Conservation (phyloP, 1,140 invertebrate species). For the Cotesia chilonis region DNA sequence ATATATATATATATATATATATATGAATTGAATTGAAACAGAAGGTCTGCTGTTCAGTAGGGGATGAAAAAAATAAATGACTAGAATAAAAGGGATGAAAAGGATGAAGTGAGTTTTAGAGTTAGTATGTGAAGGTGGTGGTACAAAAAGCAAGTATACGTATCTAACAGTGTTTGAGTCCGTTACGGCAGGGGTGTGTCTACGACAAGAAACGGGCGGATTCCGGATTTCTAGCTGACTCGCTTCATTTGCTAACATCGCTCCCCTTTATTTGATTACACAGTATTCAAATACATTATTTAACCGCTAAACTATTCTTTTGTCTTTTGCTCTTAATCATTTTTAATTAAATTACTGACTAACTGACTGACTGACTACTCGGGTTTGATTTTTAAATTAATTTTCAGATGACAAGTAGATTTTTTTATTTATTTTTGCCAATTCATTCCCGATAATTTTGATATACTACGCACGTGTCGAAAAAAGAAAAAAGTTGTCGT, state of each 20-base stretch:
- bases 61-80: no score
- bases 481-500: no score
- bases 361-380: no score
- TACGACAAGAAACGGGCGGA: slow-evolving; percentile 66
- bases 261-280: slow-evolving; percentile 65
- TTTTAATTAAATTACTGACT: no score
- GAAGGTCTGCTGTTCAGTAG: neutral
- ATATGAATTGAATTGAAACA: slow-evolving; percentile 18
- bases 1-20: neutral
- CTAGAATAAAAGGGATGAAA: slow-evolving; percentile 32
- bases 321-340: neutral
- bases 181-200: slow-evolving; percentile 66
- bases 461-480: no score
- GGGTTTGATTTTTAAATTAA: no score
- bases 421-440: no score
- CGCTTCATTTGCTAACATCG: slow-evolving; percentile 63
- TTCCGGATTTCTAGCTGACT: slow-evolving; percentile 59
- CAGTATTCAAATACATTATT: slow-evolving; percentile 63
- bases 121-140: slow-evolving; percentile 45
- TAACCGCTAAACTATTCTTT: slow-evolving; percentile 38
- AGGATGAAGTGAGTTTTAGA: no score
- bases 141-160: neutral
- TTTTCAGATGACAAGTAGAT: no score
- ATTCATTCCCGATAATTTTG: no score
- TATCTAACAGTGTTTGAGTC: slow-evolving; percentile 45